Percentiles rank a stretch among this genome's conserved stretches.
phyloP scores from a whole-genome alignment of 2,797 vertebrate species.

The Gadopsis marmoratus region DNA sequence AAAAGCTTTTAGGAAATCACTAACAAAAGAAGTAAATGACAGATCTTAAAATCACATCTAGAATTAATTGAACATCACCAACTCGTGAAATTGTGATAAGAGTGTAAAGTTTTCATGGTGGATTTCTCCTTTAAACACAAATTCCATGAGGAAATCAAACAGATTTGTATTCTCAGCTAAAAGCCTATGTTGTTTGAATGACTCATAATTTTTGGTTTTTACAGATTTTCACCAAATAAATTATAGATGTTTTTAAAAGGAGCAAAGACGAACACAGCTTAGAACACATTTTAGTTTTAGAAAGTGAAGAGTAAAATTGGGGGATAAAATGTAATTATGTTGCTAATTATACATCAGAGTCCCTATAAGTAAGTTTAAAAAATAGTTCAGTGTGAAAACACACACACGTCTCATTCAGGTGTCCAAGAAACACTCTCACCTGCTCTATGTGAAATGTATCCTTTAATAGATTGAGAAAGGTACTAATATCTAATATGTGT shows the following conservation, averaged over 20 bases:
- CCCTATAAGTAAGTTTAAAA: background rate
- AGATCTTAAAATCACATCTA: background rate
- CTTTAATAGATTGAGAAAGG: background rate
- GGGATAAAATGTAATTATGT: background rate
- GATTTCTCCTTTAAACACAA: slow-evolving; percentile 42
- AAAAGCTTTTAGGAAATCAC: too few relatives aligned
- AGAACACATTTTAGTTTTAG: background rate
- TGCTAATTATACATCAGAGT: background rate
- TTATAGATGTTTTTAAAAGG: background rate
- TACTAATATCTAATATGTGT: background rate
- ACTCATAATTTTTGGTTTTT: slow-evolving; percentile 5
- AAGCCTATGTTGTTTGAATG: background rate
- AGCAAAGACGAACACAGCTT: background rate
- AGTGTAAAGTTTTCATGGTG: slow-evolving; percentile 32
- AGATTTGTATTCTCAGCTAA: background rate
- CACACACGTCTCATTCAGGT: background rate
- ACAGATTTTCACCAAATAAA: background rate
- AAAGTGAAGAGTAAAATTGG: too few relatives aligned
- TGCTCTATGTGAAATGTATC: background rate
- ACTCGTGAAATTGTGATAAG: background rate
- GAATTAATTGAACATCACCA: background rate
- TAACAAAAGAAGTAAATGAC: background rate
- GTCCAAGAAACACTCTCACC: background rate
- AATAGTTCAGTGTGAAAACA: background rate
- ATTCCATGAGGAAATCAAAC: background rate